A percentile compares a stretch with the other conserved stretches of the same genome.
Conservation (phyloP, 2,888 invertebrate genomes). For the Ophioninae sp. region DNA sequence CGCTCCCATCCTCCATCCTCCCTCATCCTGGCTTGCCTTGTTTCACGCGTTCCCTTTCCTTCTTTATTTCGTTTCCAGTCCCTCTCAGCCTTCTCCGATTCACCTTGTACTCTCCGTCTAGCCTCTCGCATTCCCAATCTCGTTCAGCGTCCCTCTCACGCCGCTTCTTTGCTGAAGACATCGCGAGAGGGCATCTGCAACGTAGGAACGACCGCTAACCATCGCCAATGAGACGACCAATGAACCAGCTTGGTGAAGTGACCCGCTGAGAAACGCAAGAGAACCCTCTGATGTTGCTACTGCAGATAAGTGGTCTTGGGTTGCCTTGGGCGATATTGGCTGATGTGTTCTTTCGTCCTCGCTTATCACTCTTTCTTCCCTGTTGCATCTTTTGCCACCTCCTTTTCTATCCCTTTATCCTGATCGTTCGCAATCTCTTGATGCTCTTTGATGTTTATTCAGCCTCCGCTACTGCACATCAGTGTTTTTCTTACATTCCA, state of each 20-base stretch:
- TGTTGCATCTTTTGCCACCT: conserved; percentile 60
- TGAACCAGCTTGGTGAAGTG: conserved; percentile 67
- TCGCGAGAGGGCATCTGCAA: conserved; percentile 8
- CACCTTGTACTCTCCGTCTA: conserved; percentile 65
- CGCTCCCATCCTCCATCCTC: neutral
- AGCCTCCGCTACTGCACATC: conserved; percentile 50
- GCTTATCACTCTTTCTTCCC: conserved; percentile 61
- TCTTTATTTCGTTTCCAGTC: conserved; percentile 49
- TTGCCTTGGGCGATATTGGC: conserved; percentile 77
- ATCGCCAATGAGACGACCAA: conserved; percentile 71
- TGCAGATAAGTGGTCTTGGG: conserved; percentile 79
- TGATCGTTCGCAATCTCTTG: conserved; percentile 11
- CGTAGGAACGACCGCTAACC: conserved; percentile 69
- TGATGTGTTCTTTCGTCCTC: conserved; percentile 75
- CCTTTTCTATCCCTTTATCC: conserved; percentile 44
- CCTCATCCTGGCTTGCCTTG: conserved; percentile 47
- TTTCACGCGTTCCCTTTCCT: conserved; percentile 37
- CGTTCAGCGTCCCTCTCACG: conserved; percentile 77
- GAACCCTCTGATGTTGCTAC: conserved; percentile 78
- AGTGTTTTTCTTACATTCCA: conserved; percentile 58
- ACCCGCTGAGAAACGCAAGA: conserved; percentile 70
- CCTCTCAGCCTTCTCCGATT: conserved; percentile 45
- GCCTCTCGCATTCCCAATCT: conserved; percentile 73
- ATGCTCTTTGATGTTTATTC: conserved; percentile 30
- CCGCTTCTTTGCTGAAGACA: conserved; percentile 70